Percentiles rank a stretch among this genome's conserved stretches.
Evolutionary conservation across 2,797 vertebrate species (phyloP).

Genomic region (Rhyacichthys aspro): DNA sequence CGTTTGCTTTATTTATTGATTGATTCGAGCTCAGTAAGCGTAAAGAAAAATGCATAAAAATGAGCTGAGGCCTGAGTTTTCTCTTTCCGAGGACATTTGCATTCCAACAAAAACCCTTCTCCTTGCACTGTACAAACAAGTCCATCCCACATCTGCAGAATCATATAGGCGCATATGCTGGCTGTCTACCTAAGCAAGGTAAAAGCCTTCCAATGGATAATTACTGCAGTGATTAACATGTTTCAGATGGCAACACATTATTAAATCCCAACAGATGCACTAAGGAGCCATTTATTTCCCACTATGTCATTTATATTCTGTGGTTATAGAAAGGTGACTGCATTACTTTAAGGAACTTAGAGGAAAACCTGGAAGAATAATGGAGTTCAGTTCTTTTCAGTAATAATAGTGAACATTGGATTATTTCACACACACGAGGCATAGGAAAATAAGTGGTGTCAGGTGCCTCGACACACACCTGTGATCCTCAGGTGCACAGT

Average conservation of each 20-base stretch:
- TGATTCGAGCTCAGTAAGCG: slow-evolving; percentile 56
- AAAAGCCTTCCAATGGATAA: not conserved
- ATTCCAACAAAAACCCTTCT: slow-evolving; percentile 64
- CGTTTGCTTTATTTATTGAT: slow-evolving; percentile 69
- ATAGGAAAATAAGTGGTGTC: too few species aligned
- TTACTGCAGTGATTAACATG: slow-evolving; percentile 7
- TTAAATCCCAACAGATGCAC: slow-evolving; percentile 6
- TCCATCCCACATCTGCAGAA: slow-evolving; percentile 35
- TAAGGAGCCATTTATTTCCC: slow-evolving; percentile 7
- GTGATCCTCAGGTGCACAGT: too few species aligned
- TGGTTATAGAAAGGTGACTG: not conserved
- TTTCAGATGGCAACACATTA: not conserved
- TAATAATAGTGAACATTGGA: too few species aligned
- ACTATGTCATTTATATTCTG: not conserved
- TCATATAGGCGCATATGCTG: slow-evolving; percentile 28
- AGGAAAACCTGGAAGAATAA: too few species aligned
- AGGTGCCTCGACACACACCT: too few species aligned
- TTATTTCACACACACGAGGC: too few species aligned
- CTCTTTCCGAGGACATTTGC: slow-evolving; percentile 74
- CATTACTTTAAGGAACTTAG: too few species aligned
- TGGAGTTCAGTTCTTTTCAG: too few species aligned
- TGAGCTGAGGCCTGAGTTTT: slow-evolving; percentile 72
- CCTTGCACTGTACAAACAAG: slow-evolving; percentile 38
- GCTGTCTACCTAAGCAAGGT: slow-evolving; percentile 3
- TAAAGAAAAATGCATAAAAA: slow-evolving; percentile 57